phyloP scores from a whole-genome alignment of 2,888 invertebrate genomes.

The Agrotis clavis region DNA sequence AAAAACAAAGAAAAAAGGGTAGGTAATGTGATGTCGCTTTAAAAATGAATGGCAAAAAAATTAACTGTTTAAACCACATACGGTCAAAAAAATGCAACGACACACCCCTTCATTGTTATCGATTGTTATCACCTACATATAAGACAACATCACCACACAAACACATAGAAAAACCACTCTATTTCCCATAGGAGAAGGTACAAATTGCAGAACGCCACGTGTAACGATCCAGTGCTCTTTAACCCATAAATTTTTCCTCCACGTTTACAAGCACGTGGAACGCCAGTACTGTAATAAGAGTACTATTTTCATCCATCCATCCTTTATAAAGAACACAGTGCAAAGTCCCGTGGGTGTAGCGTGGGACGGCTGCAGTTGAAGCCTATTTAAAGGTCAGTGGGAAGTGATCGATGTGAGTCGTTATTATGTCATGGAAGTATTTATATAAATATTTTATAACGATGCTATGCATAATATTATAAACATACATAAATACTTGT shows the following conservation, averaged over 20 bases:
- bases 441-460: not conserved
- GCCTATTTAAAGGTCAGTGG: conserved; percentile 2
- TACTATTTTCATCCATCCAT: conserved; percentile 5
- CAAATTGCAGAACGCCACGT: conserved; percentile 1
- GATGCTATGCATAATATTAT: too few species aligned
- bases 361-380: conserved; percentile 28
- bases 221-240: not conserved
- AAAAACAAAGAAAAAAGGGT: too few species aligned
- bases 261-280: not conserved
- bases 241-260: not conserved
- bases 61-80: not conserved
- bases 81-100: too few species aligned
- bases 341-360: conserved; percentile 16
- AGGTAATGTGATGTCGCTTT: too few species aligned
- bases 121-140: not conserved
- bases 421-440: conserved; percentile 1
- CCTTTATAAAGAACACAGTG: not conserved
- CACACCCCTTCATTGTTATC: not conserved
- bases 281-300: not conserved
- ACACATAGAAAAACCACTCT: not conserved
- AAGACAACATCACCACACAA: not conserved
- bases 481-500: too few species aligned
- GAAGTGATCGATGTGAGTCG: conserved; percentile 5
- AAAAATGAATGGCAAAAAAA: not conserved
- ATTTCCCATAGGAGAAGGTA: too few species aligned